Evolutionary conservation across 2,113 vertebrate species (phyloP), one percentile per base, ranked within the genome.

Genomic region (Taxidea taxus): DNA sequence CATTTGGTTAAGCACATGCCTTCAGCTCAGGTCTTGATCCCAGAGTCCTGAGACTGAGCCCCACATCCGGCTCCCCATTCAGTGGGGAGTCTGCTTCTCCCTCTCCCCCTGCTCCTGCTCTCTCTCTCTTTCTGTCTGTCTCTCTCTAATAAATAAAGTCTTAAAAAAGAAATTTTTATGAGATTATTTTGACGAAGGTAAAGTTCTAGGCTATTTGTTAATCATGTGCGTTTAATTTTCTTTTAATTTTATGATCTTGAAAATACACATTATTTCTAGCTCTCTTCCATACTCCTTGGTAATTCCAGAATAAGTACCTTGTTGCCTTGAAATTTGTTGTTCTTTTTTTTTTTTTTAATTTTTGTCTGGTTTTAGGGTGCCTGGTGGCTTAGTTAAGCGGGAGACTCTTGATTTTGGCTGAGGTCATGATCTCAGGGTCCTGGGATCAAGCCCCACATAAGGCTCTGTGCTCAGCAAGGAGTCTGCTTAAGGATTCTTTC

Each of bases 171-270:
- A 29, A 44, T n/a, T 68, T 66, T 27, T 83, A 88, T 77, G 70
- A 34, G 54, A 62, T 51, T 29, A 20, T 74, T 89, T 44, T 44
- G 39, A 7, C 66, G 14, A 89, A 86, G n/a, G 70, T 78, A 15
- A 83, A 91, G 6, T 89, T 95, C 56, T 95, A 78, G 64, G 78
- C 11, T 68, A 68, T 84, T 72, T 95, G 44, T 74, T 87, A 96
- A 42, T 81, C 77, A 42, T 78, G 91, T 80, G 90, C 83, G 56
- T 89, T 58, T 88, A 44, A 37, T 84, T 78, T 54, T 88, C 49
- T 44, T 34, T 54, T 7, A 54, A 13, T 60, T 74, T 90, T 95
- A 78, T 66, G 0, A 80, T 58, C 91, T 64, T 89, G 85, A 37
- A 92, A 96, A 87, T 58, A 54, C 7, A 0, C 34, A 21, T 58